Conservation (phyloP, 2,797 vertebrate genomes). For the Triplophysa bombifrons region DNA sequence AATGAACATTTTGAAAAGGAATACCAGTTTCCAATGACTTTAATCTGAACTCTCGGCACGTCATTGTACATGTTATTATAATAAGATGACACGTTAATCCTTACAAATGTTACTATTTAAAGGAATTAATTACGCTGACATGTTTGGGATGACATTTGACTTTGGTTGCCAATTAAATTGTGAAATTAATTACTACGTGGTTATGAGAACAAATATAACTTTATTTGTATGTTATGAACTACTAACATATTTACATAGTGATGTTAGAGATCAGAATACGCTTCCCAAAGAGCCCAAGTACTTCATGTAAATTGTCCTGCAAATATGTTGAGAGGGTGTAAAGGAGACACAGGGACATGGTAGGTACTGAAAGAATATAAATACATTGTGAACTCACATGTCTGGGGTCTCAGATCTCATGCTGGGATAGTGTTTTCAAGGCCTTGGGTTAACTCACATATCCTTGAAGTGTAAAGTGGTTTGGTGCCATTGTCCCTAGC, state of each 20-base stretch:
- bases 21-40: not conserved
- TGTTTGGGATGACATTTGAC: not conserved
- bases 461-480: slow-evolving; percentile 10
- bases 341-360: slow-evolving; percentile 30
- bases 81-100: not conserved
- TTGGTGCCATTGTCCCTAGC: not conserved
- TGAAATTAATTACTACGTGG: not conserved
- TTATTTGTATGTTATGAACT: not conserved
- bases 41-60: not conserved
- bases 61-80: not conserved
- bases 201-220: not conserved
- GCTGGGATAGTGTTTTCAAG: slow-evolving; percentile 5
- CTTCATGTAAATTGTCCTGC: slow-evolving; percentile 21
- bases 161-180: not conserved
- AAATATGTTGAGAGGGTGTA: slow-evolving; percentile 32
- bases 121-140: not conserved
- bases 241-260: not conserved
- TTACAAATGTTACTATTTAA: not conserved
- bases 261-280: slow-evolving; percentile 15
- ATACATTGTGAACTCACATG: slow-evolving; percentile 30
- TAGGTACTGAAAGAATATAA: slow-evolving; percentile 14
- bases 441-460: not conserved
- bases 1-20: slow-evolving; percentile 13
- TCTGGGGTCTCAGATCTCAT: slow-evolving; percentile 5
- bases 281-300: not conserved